These are phyloP conservation scores for Synergus gifuensis DNA, from an alignment of 2,888 invertebrate species.

Conservation along the genomic window DNA sequence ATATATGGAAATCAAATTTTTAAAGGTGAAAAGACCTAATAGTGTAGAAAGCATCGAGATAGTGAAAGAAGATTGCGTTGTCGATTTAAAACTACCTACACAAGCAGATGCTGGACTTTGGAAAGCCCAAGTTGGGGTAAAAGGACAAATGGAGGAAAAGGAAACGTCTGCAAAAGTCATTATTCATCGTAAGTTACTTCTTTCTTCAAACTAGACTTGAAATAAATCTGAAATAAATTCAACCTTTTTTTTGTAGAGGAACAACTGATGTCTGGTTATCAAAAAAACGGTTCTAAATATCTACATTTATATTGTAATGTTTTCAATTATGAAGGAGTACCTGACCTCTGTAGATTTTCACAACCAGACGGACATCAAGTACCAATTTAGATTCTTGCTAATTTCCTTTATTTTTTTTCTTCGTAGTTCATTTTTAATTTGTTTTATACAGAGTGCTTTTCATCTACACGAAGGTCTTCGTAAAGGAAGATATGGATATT, in stretches of 20 bases:
- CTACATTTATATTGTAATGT: conserved; percentile 79
- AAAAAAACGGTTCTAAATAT: conserved; percentile 69
- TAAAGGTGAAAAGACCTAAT: conserved; percentile 47
- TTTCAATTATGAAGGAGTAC: conserved; percentile 68
- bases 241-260: not conserved
- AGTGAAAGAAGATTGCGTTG: conserved; percentile 43
- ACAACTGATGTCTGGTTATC: conserved; percentile 78
- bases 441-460: conserved; percentile 43
- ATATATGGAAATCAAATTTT: not conserved
- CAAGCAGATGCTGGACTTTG: conserved; percentile 76
- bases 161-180: conserved; percentile 74
- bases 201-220: not conserved
- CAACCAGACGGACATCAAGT: conserved; percentile 54
- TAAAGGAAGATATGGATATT: conserved; percentile 75
- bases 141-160: conserved; percentile 78
- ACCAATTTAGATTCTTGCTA: not conserved
- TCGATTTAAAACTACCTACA: conserved; percentile 47
- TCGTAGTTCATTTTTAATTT: not conserved
- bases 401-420: not conserved
- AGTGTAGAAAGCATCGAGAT: not conserved
- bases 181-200: conserved; percentile 58
- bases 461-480: conserved; percentile 47
- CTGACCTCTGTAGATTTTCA: conserved; percentile 80
- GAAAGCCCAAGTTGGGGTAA: conserved; percentile 77
- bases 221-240: too few species aligned